Evolutionary conservation across 2,113 vertebrate genomes (phyloP).

Genomic region (Podilymbus podiceps): DNA sequence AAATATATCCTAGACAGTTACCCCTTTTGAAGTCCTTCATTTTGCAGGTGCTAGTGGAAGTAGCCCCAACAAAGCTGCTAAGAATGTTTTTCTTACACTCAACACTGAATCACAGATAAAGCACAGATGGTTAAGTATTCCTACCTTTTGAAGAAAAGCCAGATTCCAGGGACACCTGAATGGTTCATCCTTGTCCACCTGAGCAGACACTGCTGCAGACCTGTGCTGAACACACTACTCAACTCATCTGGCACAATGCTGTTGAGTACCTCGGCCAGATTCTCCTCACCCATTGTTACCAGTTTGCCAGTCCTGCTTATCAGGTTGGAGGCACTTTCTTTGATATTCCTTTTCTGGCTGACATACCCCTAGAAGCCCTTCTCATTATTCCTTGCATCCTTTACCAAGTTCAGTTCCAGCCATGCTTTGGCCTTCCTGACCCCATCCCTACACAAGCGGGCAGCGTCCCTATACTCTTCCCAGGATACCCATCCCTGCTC

Average conservation of each 20-base stretch:
- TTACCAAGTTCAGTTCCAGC: too few relatives aligned
- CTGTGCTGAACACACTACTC: neutral
- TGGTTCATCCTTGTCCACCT: neutral
- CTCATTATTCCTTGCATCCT: too few relatives aligned
- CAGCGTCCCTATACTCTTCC: too few relatives aligned
- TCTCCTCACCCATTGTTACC: too few relatives aligned
- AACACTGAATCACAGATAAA: neutral
- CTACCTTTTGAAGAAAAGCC: neutral
- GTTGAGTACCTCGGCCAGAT: too few relatives aligned
- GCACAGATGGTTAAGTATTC: neutral
- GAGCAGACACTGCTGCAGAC: neutral
- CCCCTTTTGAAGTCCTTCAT: neutral
- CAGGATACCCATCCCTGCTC: too few relatives aligned
- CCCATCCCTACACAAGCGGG: too few relatives aligned
- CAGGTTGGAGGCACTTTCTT: too few relatives aligned
- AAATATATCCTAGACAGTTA: neutral
- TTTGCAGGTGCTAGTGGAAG: neutral
- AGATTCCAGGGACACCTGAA: neutral
- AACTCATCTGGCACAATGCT: neutral
- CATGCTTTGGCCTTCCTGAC: too few relatives aligned
- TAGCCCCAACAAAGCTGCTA: neutral
- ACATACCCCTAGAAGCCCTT: too few relatives aligned
- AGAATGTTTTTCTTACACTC: neutral
- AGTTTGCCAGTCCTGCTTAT: too few relatives aligned
- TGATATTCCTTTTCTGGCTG: too few relatives aligned